Percentiles rank a stretch among this genome's conserved stretches.
Evolutionary conservation across 2,888 invertebrate genomes (phyloP).

Genomic region (Sthenelais limicola): DNA sequence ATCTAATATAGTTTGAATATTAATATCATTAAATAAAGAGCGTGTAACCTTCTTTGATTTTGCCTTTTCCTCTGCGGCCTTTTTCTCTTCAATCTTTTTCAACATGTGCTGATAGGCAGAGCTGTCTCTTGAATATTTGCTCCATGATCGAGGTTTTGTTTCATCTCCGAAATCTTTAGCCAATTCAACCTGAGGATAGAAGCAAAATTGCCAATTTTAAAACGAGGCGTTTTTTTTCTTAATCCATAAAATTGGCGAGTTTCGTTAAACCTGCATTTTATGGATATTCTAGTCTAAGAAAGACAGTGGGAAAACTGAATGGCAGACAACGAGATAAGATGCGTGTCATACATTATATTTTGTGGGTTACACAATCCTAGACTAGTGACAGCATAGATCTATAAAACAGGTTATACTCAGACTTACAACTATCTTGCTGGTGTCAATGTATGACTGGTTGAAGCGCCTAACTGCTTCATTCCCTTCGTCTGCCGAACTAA

Average conservation of each 20-base stretch:
- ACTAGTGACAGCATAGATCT: neutral
- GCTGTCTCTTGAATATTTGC: constrained; percentile 89
- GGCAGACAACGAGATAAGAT: neutral
- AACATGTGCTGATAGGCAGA: constrained; percentile 75
- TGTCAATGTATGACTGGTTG: constrained; percentile 88
- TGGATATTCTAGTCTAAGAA: no score
- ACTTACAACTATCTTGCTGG: constrained; percentile 81
- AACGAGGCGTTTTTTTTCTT: no score
- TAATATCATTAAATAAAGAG: no score
- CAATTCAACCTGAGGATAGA: constrained; percentile 73
- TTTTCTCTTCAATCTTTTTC: constrained; percentile 14
- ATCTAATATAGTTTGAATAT: no score
- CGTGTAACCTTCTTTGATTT: no score
- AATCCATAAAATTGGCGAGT: no score
- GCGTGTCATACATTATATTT: no score
- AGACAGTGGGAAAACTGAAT: neutral
- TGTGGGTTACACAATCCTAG: neutral
- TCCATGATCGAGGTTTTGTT: constrained; percentile 91
- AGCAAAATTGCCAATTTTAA: neutral
- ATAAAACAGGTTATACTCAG: neutral
- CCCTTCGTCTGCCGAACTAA: constrained; percentile 85
- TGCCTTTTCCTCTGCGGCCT: constrained; percentile 12
- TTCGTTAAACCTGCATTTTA: no score
- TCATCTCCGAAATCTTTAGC: constrained; percentile 71
- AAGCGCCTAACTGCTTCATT: constrained; percentile 83